Conservation (phyloP, 2,113 vertebrate genomes). For the Neodontobutis hainanensis region DNA sequence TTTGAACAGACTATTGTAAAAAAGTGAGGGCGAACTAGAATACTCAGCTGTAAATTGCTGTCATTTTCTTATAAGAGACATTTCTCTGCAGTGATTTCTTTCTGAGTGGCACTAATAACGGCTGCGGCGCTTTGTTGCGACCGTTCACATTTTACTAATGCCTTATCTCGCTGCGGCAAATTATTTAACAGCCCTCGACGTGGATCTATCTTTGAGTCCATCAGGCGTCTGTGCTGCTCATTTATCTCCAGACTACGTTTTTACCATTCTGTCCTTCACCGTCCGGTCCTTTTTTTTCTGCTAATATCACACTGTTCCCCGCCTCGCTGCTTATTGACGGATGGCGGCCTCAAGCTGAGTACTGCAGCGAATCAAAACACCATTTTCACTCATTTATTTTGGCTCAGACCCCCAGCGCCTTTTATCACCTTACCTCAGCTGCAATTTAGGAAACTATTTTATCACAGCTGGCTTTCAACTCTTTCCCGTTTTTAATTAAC, state of each 20-base stretch:
- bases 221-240: constrained; percentile 3
- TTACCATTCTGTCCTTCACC: constrained; percentile 16
- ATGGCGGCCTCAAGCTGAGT: constrained; percentile 38
- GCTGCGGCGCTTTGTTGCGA: too few relatives aligned
- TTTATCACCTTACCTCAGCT: neutral
- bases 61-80: neutral
- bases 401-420: constrained; percentile 5
- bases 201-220: constrained; percentile 23
- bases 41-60: neutral
- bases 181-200: constrained; percentile 8
- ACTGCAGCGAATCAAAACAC: constrained; percentile 49
- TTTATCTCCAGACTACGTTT: constrained; percentile 31
- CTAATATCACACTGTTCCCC: too few relatives aligned
- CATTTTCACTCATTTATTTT: constrained; percentile 49
- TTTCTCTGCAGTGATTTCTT: too few relatives aligned
- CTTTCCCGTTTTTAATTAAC: constrained; percentile 1
- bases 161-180: constrained; percentile 16
- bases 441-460: constrained; percentile 14
- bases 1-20: too few relatives aligned
- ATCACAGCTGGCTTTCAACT: neutral
- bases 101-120: too few relatives aligned
- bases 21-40: neutral
- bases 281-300: neutral
- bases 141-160: constrained; percentile 7
- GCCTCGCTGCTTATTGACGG: constrained; percentile 25